Evolutionary conservation across 2,888 invertebrate species (phyloP).

Genomic region (Xanthia togata): DNA sequence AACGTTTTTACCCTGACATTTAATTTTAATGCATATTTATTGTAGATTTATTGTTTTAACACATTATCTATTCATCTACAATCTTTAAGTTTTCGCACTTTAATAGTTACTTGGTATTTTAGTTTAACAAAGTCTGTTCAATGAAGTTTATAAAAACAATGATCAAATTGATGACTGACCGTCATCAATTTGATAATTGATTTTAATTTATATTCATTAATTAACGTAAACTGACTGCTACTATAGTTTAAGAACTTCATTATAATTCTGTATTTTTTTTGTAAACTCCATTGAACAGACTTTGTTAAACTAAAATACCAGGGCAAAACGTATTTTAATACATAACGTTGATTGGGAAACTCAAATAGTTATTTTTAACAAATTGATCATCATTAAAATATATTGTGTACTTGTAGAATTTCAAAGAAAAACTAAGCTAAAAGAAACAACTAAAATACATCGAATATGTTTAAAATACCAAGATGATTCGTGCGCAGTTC

Average conservation of each 20-base stretch:
- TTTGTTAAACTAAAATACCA: too few relatives aligned
- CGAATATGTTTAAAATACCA: constrained; percentile 70
- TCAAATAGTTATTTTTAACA: neutral
- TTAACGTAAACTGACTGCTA: too few relatives aligned
- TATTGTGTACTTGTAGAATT: neutral
- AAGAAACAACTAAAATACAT: neutral
- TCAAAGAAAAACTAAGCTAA: neutral
- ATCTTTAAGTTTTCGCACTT: constrained; percentile 5
- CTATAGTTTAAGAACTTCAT: too few relatives aligned
- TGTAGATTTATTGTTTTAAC: constrained; percentile 19
- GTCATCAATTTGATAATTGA: too few relatives aligned
- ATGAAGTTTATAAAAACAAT: too few relatives aligned
- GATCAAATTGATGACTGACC: too few relatives aligned
- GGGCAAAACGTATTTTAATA: too few relatives aligned
- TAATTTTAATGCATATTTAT: constrained; percentile 8
- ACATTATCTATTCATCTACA: constrained; percentile 5
- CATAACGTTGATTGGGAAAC: neutral
- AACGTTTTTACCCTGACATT: constrained; percentile 22
- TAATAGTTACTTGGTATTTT: neutral
- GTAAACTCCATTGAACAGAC: too few relatives aligned
- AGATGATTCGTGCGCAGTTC: constrained; percentile 64
- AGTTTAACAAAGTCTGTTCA: neutral
- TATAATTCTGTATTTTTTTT: too few relatives aligned
- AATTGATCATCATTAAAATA: neutral
- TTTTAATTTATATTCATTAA: too few relatives aligned